phyloP scores from a whole-genome alignment of 2,797 vertebrate species.

The Phoebastria nigripes region DNA sequence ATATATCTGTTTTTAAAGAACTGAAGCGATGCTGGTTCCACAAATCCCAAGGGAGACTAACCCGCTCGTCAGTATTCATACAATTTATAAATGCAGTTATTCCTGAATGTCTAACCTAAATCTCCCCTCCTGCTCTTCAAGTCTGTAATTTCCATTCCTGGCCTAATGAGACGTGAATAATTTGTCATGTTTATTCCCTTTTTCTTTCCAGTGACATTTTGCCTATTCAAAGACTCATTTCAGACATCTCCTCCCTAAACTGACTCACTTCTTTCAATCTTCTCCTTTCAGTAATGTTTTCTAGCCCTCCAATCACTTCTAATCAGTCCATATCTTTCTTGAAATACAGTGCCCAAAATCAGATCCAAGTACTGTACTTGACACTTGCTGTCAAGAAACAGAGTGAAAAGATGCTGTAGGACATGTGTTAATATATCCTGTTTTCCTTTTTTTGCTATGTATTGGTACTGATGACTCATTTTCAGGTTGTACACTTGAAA shows the following conservation, averaged over 20 bases:
- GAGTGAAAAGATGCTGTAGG: neutral
- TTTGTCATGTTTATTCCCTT: neutral
- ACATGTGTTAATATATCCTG: neutral
- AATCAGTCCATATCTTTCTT: neutral
- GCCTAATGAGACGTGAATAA: neutral
- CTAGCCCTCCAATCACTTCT: neutral
- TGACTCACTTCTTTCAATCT: neutral
- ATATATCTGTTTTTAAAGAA: neutral
- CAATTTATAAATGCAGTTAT: neutral
- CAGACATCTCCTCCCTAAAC: neutral
- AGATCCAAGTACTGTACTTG: neutral
- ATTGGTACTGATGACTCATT: neutral
- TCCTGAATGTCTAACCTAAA: neutral
- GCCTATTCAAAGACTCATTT: neutral
- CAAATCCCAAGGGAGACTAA: neutral
- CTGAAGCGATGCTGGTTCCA: neutral
- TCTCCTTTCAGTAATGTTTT: neutral
- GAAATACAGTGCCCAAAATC: neutral
- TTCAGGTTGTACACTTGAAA: neutral
- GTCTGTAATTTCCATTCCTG: neutral
- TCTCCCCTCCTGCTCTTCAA: neutral
- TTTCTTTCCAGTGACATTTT: slow-evolving; percentile 17
- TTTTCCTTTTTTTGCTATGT: neutral
- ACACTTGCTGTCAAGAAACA: neutral
- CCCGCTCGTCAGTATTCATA: neutral